Evolutionary conservation across 2,113 vertebrate genomes (phyloP).

Genomic region (Corydoras sp.): DNA sequence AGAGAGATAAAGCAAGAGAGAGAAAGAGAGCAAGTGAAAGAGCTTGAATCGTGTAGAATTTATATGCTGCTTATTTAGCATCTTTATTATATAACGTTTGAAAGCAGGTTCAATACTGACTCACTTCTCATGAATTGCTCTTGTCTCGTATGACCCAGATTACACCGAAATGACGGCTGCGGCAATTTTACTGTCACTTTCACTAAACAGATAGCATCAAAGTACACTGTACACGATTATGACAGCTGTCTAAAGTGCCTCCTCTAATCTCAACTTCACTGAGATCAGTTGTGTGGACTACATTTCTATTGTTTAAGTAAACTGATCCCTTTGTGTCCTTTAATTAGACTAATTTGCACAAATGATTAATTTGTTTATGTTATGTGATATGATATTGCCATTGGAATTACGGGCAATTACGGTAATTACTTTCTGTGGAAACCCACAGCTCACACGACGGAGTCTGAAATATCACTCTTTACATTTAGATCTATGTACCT

Average conservation of each 20-base stretch:
- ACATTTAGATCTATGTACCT: too few species aligned
- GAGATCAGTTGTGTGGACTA: background rate
- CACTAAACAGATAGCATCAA: conserved; percentile 18
- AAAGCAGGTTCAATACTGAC: conserved; percentile 11
- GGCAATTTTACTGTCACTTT: conserved; percentile 23
- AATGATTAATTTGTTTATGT: conserved; percentile 18
- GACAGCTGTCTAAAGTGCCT: background rate
- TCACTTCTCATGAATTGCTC: conserved; percentile 15
- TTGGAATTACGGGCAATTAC: conserved; percentile 10
- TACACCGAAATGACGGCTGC: conserved; percentile 15
- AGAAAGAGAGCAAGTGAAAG: too few species aligned
- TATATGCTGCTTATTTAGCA: too few species aligned
- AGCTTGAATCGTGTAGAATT: too few species aligned
- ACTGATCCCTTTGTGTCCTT: background rate
- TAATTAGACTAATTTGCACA: background rate
- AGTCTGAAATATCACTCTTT: too few species aligned
- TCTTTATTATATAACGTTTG: conserved; percentile 3
- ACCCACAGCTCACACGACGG: too few species aligned
- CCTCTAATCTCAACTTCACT: background rate
- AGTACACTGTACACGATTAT: background rate
- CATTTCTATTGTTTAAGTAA: background rate
- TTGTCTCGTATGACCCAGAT: conserved; percentile 30
- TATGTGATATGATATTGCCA: conserved; percentile 9
- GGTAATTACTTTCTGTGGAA: conserved; percentile 10
- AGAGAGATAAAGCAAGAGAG: too few species aligned